Evolutionary conservation across 2,113 vertebrate genomes (phyloP), one percentile per base, ranked within the genome.

Genomic region (Engystomops pustulosus): DNA sequence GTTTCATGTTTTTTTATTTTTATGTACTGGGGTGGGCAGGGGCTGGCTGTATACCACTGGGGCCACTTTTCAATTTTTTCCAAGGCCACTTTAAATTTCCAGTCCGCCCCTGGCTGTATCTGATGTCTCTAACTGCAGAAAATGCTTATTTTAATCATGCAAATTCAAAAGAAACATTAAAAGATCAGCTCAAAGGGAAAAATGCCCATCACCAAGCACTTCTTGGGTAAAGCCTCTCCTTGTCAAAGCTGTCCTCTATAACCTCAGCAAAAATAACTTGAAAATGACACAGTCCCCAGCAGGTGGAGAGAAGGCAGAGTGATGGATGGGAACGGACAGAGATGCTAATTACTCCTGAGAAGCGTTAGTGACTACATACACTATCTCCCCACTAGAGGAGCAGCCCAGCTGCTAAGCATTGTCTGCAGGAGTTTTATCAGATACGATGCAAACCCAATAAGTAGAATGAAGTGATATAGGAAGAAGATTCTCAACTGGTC

Each of bases 151-250:
- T n/a, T 60, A 38, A 38, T 74, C 30, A 47, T 30, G 23, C 70
- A 30, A 36, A 23, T n/a, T 51, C 30, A 20, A 30, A n/a, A 25
- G 20, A 5, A 14, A 41, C n/a, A 30, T 17, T 60, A 60, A 14
- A 58, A 23, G 49, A 10, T 12, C 18, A 58, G 47, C 97, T 98
- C 82, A 2, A 6, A 0, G 14, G 18, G 45, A 11, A 80, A 62
- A 75, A 38, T 30, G 51, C 25, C 53, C 27, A 74, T 75, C 17
- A 65, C 12, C 6, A 44, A n/a, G 53, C 5, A 74, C 53, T 58
- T 72, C 69, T 74, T 74, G 34, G 68, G 51, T 83, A 83, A 69
- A 83, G 51, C 51, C 53, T 75, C 70, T 75, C 70, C 70, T 75
- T 83, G 81, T 83, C 70, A 76, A 74, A 76, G 51, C 27, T 17